Evolutionary conservation across 1,140 invertebrate genomes (phyloP).

Genomic region (Drosophila subobscura): DNA sequence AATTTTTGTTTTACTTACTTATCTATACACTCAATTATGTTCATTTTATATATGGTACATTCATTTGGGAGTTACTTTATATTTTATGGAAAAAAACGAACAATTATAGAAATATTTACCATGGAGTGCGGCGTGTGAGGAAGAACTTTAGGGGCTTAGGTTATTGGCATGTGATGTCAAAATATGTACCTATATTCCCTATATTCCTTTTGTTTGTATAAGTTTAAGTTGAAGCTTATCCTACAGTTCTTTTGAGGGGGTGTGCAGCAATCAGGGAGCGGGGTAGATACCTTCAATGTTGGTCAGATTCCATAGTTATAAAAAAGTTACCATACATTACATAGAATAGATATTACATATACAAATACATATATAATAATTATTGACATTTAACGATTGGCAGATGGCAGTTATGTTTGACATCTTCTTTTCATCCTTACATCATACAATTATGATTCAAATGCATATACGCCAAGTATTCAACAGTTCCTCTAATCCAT

Average conservation of each 20-base stretch:
- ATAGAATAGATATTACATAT: slow-evolving; percentile 52
- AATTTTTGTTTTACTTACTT: slow-evolving; percentile 11
- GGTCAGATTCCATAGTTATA: slow-evolving; percentile 42
- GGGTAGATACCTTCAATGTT: slow-evolving; percentile 26
- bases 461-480: slow-evolving; percentile 39
- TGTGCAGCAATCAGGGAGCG: slow-evolving; percentile 9
- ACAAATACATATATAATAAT: slow-evolving; percentile 37
- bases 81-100: slow-evolving; percentile 18
- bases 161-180: slow-evolving; percentile 15
- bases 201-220: slow-evolving; percentile 5
- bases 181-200: slow-evolving; percentile 13
- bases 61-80: slow-evolving; percentile 2
- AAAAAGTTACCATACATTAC: slow-evolving; percentile 25
- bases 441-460: slow-evolving; percentile 18
- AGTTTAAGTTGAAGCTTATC: slow-evolving; percentile 15
- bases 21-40: slow-evolving; percentile 17
- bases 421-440: slow-evolving; percentile 13
- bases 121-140: slow-evolving; percentile 6
- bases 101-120: slow-evolving; percentile 10
- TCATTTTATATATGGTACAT: slow-evolving; percentile 33
- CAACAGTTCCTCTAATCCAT: slow-evolving; percentile 33
- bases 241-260: slow-evolving; percentile 32
- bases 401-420: slow-evolving; percentile 54
- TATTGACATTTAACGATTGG: slow-evolving; percentile 70
- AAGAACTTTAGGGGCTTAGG: slow-evolving; percentile 4